Base-by-base conservation (phyloP, 1,140 invertebrate species). In the Paramacrobiotus metropolitanus region DNA sequence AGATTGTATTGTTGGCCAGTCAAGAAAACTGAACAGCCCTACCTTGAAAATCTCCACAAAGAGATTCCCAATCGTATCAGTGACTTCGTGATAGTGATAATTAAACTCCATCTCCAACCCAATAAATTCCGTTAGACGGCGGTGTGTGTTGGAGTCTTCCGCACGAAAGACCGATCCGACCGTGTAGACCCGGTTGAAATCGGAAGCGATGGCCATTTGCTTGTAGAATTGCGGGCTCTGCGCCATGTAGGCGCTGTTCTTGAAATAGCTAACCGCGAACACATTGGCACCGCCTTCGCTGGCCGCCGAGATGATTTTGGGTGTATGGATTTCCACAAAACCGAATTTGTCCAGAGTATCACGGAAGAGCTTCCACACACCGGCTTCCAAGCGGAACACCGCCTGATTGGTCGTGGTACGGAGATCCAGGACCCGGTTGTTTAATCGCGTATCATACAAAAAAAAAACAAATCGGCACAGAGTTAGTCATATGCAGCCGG, bases 231-330 rank as follows among this genome's bases (percentile, higher is more conserved):
- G 94, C 0, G 95, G 94, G 65, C 90, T 95, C 76, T 99, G 94
- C 2, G 94, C 95, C 61, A 99, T 77, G 72, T 92, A 99, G 2
- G 93, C 94, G 18, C 82, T 86, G 15, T 80, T 79, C 79, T 97
- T 96, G 74, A 98, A 98, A 74, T 99, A 99, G 18, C 87, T 89
- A 2, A 99, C 90, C 20, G 86, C 87, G 73, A 95, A 95, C 1
- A 99, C 95, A 77, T 99, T 99, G 1, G 95, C 94, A 30, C 95
- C 94, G 62, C 94, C 94, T 76, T 99, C 94, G 66, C 88, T 94
- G 1, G 94, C 93, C 62, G 93, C 93, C 72, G 89, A 86, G 64
- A 98, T 98, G 63, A 98, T 96, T 77, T 98, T 98, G 29, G 94
- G 95, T 2, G 91, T 95, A 74, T 98, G 92, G 68, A 98, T 96